Conservation (phyloP, 2,888 invertebrate species). For the Sympetrum striolatum region DNA sequence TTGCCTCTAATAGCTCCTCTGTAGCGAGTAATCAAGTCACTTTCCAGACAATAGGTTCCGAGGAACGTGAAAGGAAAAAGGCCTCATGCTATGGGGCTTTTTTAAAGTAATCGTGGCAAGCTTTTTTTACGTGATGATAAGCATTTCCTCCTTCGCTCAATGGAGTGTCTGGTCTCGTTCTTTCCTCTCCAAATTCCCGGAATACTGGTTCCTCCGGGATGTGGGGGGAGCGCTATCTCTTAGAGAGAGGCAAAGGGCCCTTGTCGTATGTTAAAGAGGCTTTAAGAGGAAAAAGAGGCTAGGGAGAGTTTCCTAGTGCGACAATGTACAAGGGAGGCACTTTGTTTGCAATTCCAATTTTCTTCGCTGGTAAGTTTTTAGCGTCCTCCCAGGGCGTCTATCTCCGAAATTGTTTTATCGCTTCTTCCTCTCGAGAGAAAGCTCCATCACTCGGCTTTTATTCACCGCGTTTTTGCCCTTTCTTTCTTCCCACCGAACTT, state of each 20-base stretch:
- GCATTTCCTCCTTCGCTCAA: not conserved
- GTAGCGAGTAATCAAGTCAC: no score
- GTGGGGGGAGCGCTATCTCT: not conserved
- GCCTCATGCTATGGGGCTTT: no score
- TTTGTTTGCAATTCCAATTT: slow-evolving; percentile 24
- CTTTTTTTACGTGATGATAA: no score
- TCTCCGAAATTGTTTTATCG: not conserved
- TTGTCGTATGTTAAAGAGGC: not conserved
- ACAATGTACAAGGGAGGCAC: not conserved
- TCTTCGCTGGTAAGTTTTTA: no score
- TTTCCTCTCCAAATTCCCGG: not conserved
- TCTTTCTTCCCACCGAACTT: not conserved
- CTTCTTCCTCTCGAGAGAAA: not conserved
- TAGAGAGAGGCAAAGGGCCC: not conserved
- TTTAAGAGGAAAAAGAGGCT: not conserved
- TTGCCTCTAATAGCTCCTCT: no score
- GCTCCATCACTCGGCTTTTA: not conserved
- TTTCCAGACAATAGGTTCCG: no score
- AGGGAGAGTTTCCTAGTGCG: not conserved
- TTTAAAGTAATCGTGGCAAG: no score
- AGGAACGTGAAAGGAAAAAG: no score
- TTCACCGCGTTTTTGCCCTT: not conserved
- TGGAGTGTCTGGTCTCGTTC: not conserved
- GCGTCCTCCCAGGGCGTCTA: not conserved
- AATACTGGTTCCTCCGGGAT: not conserved